Evolutionary conservation across 2,113 vertebrate species (phyloP).

Genomic region (Chionodraco myersi): DNA sequence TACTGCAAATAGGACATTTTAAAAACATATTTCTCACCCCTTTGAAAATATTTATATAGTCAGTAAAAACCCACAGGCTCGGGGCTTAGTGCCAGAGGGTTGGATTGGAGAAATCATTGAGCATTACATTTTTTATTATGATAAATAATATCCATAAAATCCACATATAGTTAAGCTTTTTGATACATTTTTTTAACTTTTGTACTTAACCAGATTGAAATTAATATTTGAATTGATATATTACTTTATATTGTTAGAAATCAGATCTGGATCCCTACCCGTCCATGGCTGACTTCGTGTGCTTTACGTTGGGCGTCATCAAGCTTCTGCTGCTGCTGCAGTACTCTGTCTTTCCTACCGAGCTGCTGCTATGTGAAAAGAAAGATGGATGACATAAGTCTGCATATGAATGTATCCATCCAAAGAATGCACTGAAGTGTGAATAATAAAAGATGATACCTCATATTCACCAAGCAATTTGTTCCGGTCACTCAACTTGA

Average conservation of each 20-base stretch:
- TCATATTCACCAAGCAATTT: constrained; percentile 91
- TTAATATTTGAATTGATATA: too few species aligned
- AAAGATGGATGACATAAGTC: constrained; percentile 25
- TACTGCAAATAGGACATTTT: neutral
- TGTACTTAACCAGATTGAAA: too few species aligned
- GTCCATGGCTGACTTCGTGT: constrained; percentile 85
- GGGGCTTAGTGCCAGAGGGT: too few species aligned
- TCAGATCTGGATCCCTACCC: constrained; percentile 80
- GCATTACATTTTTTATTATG: too few species aligned
- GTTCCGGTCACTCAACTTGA: constrained; percentile 91
- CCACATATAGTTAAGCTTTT: too few species aligned
- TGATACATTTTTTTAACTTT: too few species aligned
- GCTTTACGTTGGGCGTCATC: constrained; percentile 89
- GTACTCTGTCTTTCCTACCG: constrained; percentile 91
- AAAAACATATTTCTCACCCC: too few species aligned
- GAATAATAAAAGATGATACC: constrained; percentile 76
- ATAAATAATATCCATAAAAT: too few species aligned
- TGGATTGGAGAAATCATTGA: too few species aligned
- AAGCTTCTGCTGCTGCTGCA: constrained; percentile 92
- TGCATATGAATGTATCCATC: constrained; percentile 4
- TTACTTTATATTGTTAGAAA: neutral
- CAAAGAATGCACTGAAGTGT: neutral
- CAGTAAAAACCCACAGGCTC: too few species aligned
- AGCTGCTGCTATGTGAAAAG: constrained; percentile 87
- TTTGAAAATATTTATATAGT: too few species aligned